Evolutionary conservation across 1,140 invertebrate genomes (phyloP).

Genomic region (Megalopta genalis): DNA sequence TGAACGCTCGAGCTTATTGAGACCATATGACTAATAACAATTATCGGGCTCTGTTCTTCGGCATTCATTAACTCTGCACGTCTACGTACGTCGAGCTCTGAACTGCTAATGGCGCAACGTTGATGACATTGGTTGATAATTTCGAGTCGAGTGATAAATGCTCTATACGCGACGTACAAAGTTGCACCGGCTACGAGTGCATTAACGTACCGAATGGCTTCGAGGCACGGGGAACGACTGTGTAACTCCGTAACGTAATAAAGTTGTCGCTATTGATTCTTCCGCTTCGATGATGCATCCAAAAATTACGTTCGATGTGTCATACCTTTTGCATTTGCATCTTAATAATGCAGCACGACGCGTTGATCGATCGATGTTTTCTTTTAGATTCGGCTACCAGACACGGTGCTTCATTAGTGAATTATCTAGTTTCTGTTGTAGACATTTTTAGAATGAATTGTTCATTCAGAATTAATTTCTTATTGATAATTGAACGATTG

Average conservation of each 20-base stretch:
- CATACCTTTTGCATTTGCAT: neutral
- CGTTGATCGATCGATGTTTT: too few species aligned
- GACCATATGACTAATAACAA: too few species aligned
- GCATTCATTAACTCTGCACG: conserved; percentile 8
- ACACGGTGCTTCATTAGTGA: too few species aligned
- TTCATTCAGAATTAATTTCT: too few species aligned
- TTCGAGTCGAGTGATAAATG: conserved; percentile 23
- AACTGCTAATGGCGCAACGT: conserved; percentile 16
- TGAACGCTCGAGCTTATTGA: too few species aligned
- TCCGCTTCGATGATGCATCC: neutral
- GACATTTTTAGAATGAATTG: too few species aligned
- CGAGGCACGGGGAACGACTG: conserved; percentile 27
- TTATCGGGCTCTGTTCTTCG: conserved; percentile 2
- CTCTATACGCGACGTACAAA: neutral
- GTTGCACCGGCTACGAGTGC: conserved; percentile 20
- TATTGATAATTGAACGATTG: too few species aligned
- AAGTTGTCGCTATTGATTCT: conserved; percentile 33
- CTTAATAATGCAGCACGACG: neutral
- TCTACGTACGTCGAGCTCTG: neutral
- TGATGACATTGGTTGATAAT: conserved; percentile 47
- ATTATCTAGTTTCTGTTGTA: too few species aligned
- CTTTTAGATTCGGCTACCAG: too few species aligned
- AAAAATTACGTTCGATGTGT: neutral
- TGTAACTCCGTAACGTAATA: conserved; percentile 34
- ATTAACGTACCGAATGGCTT: conserved; percentile 34